phyloP scores from a whole-genome alignment of 1,140 invertebrate species.

The Drosophila azteca region DNA sequence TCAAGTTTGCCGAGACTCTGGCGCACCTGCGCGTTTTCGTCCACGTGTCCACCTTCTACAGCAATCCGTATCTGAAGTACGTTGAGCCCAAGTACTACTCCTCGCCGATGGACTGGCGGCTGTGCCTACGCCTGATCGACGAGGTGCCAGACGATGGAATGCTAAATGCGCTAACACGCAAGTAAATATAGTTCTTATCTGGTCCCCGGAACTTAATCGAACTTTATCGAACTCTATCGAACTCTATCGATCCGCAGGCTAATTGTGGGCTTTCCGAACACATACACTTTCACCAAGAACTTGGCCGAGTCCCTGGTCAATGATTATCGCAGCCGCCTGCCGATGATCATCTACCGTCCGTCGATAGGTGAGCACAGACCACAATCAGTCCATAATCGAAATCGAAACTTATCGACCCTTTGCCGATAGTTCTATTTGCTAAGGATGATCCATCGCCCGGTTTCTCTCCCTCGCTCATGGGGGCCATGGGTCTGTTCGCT shows the following conservation, averaged over 20 bases:
- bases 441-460: conserved; percentile 66
- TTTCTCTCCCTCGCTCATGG: conserved; percentile 67
- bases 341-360: conserved; percentile 93
- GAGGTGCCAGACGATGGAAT: conserved; percentile 48
- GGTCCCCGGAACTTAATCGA: too few species aligned
- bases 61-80: conserved; percentile 88
- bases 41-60: conserved; percentile 89
- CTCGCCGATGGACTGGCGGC: conserved; percentile 77
- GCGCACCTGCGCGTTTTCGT: conserved; percentile 89
- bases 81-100: conserved; percentile 87
- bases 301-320: conserved; percentile 91
- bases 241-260: conserved; percentile 82
- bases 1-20: conserved; percentile 87
- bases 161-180: conserved; percentile 65
- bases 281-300: conserved; percentile 93
- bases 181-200: conserved; percentile 39
- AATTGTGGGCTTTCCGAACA: conserved; percentile 90
- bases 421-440: conserved; percentile 53
- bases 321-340: conserved; percentile 88
- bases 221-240: background rate
- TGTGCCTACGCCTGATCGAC: conserved; percentile 62
- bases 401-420: too few species aligned
- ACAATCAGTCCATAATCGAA: too few species aligned
- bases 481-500: conserved; percentile 74
- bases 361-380: conserved; percentile 87